Evolutionary conservation across 2,888 invertebrate genomes (phyloP), one percentile per base, ranked within the genome.

Genomic region (Drosophila siamana): DNA sequence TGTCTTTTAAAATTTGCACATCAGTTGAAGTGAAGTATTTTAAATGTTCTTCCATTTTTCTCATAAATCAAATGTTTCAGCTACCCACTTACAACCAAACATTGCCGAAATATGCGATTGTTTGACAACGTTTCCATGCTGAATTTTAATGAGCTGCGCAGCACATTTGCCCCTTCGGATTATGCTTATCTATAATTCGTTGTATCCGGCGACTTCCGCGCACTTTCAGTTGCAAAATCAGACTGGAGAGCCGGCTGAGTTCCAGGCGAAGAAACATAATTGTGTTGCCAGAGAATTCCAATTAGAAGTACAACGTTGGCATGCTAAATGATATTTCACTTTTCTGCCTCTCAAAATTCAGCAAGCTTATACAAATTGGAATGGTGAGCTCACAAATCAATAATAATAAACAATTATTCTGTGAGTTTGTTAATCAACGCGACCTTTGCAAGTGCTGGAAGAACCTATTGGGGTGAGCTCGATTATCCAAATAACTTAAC

Each of bases 31-130:
- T 2, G 19, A 19, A 19, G 19, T 19, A 19, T 19, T 19, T 19
- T 24, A 22, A 36, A 5, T 36, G 13, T 24, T 5, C 13, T 5
- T 15, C 13, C 2, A 15, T 7, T 4, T 30, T 5, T 4, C 13
- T 11, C 2, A 16, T 38, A 26, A 52, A 19, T 40, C 7, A 28
- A 19, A 40, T 13, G 0, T 16, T n/a, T 33, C 7, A 24, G 24
- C 51, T 40, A 57, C 41, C 47, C 64, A 83, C 84, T 85, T 89
- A 85, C 80, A 69, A 77, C 56, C 55, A 74, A 55, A 57, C 67
- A 72, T 43, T 64, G 48, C 0, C 48, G 62, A 62, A 30, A 19
- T 24, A 60, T 44, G 43, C 44, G 38, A 30, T 57, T 41, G 33
- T 69, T 76, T 43, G 65, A 44, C 48, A 78, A 63, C 55, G 41